Evolutionary conservation across 2,888 invertebrate species (phyloP).

Genomic region (Ophion costatus): DNA sequence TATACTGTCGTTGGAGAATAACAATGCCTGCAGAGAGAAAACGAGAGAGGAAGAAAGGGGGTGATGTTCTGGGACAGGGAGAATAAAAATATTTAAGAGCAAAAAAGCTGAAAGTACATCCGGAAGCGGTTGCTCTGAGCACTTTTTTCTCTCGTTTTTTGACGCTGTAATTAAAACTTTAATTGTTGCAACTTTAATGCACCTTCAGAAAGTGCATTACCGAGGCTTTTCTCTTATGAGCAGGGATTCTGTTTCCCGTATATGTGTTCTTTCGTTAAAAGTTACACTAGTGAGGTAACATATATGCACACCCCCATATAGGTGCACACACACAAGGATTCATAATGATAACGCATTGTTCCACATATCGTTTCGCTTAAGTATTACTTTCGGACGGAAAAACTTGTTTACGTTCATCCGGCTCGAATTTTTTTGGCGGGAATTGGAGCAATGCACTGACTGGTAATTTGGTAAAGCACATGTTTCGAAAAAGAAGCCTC

Average conservation of each 20-base stretch:
- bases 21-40: background rate
- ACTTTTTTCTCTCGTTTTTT: slow-evolving; percentile 18
- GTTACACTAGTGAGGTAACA: slow-evolving; percentile 28
- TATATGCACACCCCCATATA: background rate
- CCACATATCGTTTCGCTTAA: background rate
- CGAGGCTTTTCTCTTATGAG: slow-evolving; percentile 28
- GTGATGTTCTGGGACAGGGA: background rate
- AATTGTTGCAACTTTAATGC: slow-evolving; percentile 56
- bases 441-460: too few relatives aligned
- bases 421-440: too few relatives aligned
- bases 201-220: slow-evolving; percentile 15
- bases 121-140: background rate
- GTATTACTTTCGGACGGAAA: background rate
- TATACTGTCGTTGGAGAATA: background rate
- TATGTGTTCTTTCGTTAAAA: slow-evolving; percentile 46
- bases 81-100: slow-evolving; percentile 2
- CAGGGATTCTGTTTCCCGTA: slow-evolving; percentile 8
- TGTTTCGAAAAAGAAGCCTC: background rate
- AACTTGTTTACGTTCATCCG: background rate
- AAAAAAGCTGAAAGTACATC: slow-evolving; percentile 8
- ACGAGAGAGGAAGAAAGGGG: background rate
- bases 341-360: background rate
- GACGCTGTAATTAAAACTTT: slow-evolving; percentile 55
- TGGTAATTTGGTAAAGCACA: background rate
- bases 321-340: background rate